A percentile compares a stretch with the other conserved stretches of the same genome.
These are phyloP conservation scores for Lepus oiostolus DNA, from an alignment of 2,797 vertebrate genomes.

Conservation along the genomic window DNA sequence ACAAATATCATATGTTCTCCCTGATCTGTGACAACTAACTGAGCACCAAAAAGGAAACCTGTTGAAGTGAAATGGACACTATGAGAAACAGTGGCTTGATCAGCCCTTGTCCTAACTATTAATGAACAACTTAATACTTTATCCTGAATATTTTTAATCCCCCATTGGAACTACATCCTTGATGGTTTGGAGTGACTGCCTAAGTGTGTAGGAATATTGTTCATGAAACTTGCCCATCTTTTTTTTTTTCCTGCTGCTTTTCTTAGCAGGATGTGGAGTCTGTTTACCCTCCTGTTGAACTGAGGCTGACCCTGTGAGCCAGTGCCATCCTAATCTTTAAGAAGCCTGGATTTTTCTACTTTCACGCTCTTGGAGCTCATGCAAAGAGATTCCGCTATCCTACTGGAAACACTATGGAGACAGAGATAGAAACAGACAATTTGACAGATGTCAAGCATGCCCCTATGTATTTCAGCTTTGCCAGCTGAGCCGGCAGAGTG, in stretches of 20 bases:
- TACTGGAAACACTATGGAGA: background rate
- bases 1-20: too few species aligned
- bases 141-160: background rate
- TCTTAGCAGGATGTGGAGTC: background rate
- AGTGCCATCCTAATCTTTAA: background rate
- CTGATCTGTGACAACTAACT: too few species aligned
- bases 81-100: too few species aligned
- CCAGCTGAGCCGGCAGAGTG: background rate
- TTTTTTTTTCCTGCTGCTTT: background rate
- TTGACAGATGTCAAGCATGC: background rate
- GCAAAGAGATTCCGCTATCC: background rate
- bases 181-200: background rate
- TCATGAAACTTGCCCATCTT: background rate
- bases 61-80: too few species aligned
- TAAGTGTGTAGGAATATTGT: background rate
- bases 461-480: background rate
- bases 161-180: background rate
- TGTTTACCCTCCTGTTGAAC: background rate
- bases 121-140: too few species aligned
- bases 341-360: background rate
- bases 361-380: background rate
- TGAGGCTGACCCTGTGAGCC: background rate
- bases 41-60: too few species aligned
- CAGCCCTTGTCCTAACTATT: too few species aligned
- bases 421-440: background rate